Evolutionary conservation across 1,140 invertebrate genomes (phyloP), one percentile per base, ranked within the genome.

Genomic region (Drosophila insularis): DNA sequence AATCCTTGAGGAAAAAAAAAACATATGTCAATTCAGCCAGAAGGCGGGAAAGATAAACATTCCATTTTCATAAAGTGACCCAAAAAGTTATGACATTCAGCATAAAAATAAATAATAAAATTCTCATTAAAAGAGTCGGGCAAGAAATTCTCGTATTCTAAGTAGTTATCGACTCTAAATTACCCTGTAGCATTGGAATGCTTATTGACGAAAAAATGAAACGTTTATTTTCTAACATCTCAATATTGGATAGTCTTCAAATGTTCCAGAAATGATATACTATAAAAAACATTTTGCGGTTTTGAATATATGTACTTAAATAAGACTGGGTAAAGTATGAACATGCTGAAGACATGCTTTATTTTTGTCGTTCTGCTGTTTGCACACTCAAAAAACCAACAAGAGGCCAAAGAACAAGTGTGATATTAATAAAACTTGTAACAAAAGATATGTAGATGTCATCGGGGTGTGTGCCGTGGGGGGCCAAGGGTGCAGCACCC

Each of bases 91-190:
- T 73, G 71, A 37, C 50, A 53, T 46, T 67, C 65, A 53, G 70
- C 70, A 78, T 76, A 73, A 86, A 81, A 78, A 81, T 70, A 74
- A 87, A 81, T 78, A 74, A 74, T 74, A 76, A 76, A 76, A 76
- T 53, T 58, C 74, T 69, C 72, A 76, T 76, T 76, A 76, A 76
- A 69, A 76, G 60, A 59, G 59, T 76, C 31, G 0, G 43, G 2
- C 19, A 21, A 10, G 19, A 50, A 50, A 11, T 50, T 50, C 19
- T 1, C 11, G 1, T 5, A 46, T 4, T 19, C 17, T 21, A 21
- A 50, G 27, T 5, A 6, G 27, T 11, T 10, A 10, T 21, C 19
- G 43, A 50, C 43, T 4, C 10, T 3, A 61, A 74, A 74, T 74
- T 61, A 61, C 43, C 43, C 17, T 46, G 43, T 46, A 46, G 10